Evolutionary conservation across 2,113 vertebrate genomes (phyloP), one percentile per base, ranked within the genome.

Genomic region (Scartelaos histophorus): DNA sequence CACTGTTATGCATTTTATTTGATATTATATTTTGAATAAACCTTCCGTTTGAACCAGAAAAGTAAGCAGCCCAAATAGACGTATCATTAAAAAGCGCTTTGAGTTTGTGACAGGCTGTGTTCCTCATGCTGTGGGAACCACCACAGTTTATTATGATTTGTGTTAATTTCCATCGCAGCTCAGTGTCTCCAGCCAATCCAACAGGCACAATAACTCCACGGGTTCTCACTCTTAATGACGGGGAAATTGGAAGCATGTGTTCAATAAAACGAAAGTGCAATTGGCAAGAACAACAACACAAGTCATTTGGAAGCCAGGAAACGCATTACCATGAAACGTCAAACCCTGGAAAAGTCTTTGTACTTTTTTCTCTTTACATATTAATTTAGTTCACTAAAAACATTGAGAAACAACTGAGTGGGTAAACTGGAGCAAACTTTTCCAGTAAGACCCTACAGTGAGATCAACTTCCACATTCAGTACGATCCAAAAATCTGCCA

Each of bases 211-310:
- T 73, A 86, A 87, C 75, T 61, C 80, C 70, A 57, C 76, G 75
- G 75, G 69, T 80, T 76, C n/a, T 84, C 29, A 13, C 72, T 67
- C 29, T 78, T 88, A 81, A 86, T 77, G 74, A 71, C 13, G 2
- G 68, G 76, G 79, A 85, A 87, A 89, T 85, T 79, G 71, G 65
- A 87, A 89, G 81, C 88, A 90, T 57, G 38, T 90, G 81, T 76
- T 82, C 74, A 88, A 80, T 90, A 88, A 92, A 90, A 84, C 69
- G 64, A 74, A 82, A 75, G 79, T 62, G 64, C 77, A 87, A 90
- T 89, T 88, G 85, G 70, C 83, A 84, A 82, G 72, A 89, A 85
- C 79, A 87, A 88, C 83, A 89, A 85, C 74, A 75, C 58, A 11
- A 85, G 72, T 85, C 74, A 84, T 73, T 80, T 83, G 72, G 76